These are phyloP conservation scores for Panzeria rudis DNA, from an alignment of 2,888 invertebrate genomes.

Conservation along the genomic window DNA sequence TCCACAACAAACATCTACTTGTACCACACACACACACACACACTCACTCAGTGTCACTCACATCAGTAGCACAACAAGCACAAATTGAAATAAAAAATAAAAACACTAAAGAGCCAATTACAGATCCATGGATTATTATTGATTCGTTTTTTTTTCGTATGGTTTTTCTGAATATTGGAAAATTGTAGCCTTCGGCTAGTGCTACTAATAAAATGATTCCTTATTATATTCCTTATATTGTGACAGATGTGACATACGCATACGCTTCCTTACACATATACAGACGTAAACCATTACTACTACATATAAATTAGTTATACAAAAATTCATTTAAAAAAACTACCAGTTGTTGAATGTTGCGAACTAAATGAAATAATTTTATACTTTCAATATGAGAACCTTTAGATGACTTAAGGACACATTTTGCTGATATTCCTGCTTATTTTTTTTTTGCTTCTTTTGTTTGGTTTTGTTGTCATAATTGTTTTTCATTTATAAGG, in stretches of 20 bases:
- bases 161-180: slow-evolving; percentile 59
- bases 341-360: slow-evolving; percentile 67
- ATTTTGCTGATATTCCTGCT: slow-evolving; percentile 5
- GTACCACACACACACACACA: not conserved
- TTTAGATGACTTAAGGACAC: slow-evolving; percentile 32
- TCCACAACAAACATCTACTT: slow-evolving; percentile 46
- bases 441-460: not conserved
- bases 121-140: slow-evolving; percentile 70
- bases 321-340: slow-evolving; percentile 30
- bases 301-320: not conserved
- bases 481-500: slow-evolving; percentile 68
- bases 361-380: slow-evolving; percentile 24
- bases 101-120: slow-evolving; percentile 72
- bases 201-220: slow-evolving; percentile 70
- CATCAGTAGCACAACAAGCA: not conserved
- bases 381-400: slow-evolving; percentile 9
- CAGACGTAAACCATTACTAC: slow-evolving; percentile 11
- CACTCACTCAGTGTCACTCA: slow-evolving; percentile 33
- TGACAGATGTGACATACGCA: slow-evolving; percentile 70
- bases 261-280: slow-evolving; percentile 8
- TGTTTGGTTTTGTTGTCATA: slow-evolving; percentile 52
- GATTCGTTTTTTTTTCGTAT: slow-evolving; percentile 24
- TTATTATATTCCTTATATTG: slow-evolving; percentile 59
- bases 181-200: slow-evolving; percentile 65
- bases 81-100: slow-evolving; percentile 63